phyloP scores from a whole-genome alignment of 2,113 vertebrate species.

The Burhinus oedicnemus region DNA sequence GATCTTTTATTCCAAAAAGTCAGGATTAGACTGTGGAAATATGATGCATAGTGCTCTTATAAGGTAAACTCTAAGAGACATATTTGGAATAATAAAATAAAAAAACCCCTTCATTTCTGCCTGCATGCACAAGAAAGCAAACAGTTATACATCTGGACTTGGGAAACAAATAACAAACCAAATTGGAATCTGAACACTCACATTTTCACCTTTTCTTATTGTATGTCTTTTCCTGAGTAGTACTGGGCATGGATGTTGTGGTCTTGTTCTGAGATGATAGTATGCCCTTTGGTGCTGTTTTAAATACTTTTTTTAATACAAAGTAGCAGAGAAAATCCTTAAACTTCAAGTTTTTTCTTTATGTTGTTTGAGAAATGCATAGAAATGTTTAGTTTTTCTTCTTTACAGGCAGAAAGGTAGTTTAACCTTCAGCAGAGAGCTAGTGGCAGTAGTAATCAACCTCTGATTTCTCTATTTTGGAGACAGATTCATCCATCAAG shows the following conservation, averaged over 20 bases:
- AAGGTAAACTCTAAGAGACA: not conserved
- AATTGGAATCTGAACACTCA: not conserved
- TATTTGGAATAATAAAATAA: not conserved
- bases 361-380: not conserved
- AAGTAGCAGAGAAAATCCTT: not conserved
- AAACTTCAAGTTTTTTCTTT: not conserved
- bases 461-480: not conserved
- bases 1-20: not conserved
- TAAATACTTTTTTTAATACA: not conserved
- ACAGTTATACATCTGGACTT: not conserved
- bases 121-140: not conserved
- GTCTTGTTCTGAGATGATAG: not conserved
- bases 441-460: not conserved
- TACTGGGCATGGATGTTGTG: not conserved
- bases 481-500: not conserved
- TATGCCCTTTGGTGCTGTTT: not conserved
- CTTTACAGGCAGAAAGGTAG: not conserved
- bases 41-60: accelerated
- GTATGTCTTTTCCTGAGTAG: not conserved
- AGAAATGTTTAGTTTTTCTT: not conserved
- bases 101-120: not conserved
- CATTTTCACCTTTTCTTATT: not conserved
- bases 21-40: not conserved
- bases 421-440: not conserved
- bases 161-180: not conserved